These are phyloP conservation scores for Latrodectus elegans DNA, from an alignment of 2,888 invertebrate species.

Conservation along the genomic window DNA sequence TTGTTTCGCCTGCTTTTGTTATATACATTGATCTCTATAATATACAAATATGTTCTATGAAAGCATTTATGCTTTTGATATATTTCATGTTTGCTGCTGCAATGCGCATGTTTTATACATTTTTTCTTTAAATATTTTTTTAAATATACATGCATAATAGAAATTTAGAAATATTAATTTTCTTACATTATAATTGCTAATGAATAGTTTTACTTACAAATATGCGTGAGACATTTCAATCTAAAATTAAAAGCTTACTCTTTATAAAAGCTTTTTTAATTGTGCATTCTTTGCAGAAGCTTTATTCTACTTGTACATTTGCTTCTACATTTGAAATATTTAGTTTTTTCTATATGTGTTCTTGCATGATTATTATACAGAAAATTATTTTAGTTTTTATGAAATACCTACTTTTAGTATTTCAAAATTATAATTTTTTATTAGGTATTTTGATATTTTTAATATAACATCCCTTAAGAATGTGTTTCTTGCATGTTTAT, in stretches of 20 bases:
- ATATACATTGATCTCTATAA: conserved; percentile 45
- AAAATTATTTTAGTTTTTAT: too few relatives aligned
- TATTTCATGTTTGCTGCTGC: conserved; percentile 31
- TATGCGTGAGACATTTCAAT: neutral
- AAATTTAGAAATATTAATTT: neutral
- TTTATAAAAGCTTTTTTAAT: neutral
- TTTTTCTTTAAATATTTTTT: neutral
- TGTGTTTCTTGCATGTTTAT: conserved; percentile 3
- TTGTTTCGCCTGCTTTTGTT: conserved; percentile 54
- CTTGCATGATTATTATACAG: neutral
- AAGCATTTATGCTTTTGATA: conserved; percentile 31
- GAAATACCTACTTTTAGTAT: too few relatives aligned
- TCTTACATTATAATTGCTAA: neutral
- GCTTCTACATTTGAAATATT: neutral
- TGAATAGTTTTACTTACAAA: too few relatives aligned
- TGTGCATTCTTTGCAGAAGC: too few relatives aligned
- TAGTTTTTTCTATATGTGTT: neutral
- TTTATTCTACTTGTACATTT: neutral
- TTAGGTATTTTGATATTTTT: neutral
- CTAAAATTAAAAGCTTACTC: neutral
- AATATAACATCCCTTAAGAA: neutral
- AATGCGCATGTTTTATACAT: conserved; percentile 41
- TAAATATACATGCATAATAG: conserved; percentile 4
- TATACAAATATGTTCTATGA: conserved; percentile 32
- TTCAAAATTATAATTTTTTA: too few relatives aligned